A percentile compares a stretch with the other conserved stretches of the same genome.
phyloP scores from a whole-genome alignment of 2,113 vertebrate species.

The Cynocephalus volans region DNA sequence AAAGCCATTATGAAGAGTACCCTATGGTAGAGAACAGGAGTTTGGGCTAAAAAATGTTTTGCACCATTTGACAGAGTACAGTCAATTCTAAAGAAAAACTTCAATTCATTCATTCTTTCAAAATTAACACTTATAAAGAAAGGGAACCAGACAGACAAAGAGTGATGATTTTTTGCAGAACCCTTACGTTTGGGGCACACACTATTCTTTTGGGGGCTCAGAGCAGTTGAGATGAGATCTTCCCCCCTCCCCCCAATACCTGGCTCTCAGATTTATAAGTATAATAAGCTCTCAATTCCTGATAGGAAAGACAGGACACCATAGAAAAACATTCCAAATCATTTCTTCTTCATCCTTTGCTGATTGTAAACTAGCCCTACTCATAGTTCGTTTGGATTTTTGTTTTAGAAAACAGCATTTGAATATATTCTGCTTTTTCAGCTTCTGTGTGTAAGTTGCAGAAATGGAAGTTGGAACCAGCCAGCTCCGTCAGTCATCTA shows the following conservation, averaged over 20 bases:
- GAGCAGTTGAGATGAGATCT: background rate
- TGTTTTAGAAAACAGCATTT: background rate
- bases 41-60: background rate
- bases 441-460: slow-evolving; percentile 31
- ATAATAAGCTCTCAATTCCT: background rate
- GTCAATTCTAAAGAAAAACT: slow-evolving; percentile 21
- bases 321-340: background rate
- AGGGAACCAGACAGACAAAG: background rate
- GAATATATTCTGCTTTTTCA: slow-evolving; percentile 58
- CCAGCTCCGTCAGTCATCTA: background rate
- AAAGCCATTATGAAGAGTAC: background rate
- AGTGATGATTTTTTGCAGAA: background rate
- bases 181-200: background rate
- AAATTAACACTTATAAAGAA: background rate
- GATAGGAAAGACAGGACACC: background rate
- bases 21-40: background rate
- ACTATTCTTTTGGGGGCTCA: background rate
- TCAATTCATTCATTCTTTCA: background rate
- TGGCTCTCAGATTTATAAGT: background rate
- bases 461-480: slow-evolving; percentile 69
- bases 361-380: background rate
- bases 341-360: background rate
- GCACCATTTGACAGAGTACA: background rate
- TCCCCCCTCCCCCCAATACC: background rate
- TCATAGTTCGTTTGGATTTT: background rate